These are phyloP conservation scores for Ceriagrion tenellum DNA, from an alignment of 2,888 invertebrate genomes.

Conservation along the genomic window DNA sequence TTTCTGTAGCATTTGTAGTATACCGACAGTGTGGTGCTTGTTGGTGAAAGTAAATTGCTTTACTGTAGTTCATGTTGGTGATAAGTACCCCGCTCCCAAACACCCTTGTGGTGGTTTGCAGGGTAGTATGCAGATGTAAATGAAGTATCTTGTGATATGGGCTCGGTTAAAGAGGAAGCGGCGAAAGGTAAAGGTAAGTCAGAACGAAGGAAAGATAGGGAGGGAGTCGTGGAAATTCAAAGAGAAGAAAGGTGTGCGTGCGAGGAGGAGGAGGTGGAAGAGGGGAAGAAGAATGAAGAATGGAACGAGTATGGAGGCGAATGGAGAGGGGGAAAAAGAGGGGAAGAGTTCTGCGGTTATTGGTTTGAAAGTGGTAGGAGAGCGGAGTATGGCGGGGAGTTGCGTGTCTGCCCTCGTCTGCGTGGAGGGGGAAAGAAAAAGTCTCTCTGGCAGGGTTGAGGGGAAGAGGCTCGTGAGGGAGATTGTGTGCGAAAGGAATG, in stretches of 20 bases:
- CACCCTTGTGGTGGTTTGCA: too few relatives aligned
- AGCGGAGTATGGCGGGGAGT: background rate
- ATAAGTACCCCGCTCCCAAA: too few relatives aligned
- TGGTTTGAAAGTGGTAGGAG: conserved; percentile 13
- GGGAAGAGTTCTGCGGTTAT: conserved; percentile 36
- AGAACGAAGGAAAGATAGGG: background rate
- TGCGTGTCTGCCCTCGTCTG: background rate
- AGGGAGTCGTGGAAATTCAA: background rate
- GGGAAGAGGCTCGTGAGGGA: background rate
- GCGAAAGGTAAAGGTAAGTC: too few relatives aligned
- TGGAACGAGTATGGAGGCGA: background rate
- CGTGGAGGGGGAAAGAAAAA: background rate
- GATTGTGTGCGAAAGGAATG: background rate
- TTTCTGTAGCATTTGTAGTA: too few relatives aligned
- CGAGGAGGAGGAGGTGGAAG: background rate
- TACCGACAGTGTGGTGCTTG: too few relatives aligned
- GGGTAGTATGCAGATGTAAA: too few relatives aligned
- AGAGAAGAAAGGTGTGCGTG: too few relatives aligned
- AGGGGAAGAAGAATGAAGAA: background rate
- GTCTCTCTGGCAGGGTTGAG: background rate
- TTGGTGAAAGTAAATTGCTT: too few relatives aligned
- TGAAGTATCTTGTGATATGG: too few relatives aligned
- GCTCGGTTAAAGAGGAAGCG: too few relatives aligned
- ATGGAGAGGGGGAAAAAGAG: too few relatives aligned
- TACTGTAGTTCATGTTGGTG: too few relatives aligned